Conservation (phyloP, 2,888 invertebrate species). For the Limnephilus rhombicus region DNA sequence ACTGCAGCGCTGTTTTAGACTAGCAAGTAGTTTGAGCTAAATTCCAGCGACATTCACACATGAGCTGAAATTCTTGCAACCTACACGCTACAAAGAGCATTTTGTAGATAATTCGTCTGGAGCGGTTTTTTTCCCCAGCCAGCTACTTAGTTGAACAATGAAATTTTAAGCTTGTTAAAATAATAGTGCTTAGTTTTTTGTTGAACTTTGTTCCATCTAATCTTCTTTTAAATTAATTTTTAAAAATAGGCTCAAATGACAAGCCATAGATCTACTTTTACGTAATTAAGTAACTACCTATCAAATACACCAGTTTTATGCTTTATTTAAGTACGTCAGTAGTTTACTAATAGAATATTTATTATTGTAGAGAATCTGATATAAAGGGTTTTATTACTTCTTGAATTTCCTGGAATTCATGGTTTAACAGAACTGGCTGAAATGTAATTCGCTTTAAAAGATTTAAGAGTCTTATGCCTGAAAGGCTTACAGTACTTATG, state of each 20-base stretch:
- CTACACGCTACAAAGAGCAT: constrained; percentile 34
- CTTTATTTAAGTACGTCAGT: background rate
- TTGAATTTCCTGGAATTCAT: constrained; percentile 2
- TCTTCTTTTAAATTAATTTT: background rate
- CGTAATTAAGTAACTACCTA: background rate
- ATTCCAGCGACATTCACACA: constrained; percentile 49
- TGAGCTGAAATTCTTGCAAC: constrained; percentile 48
- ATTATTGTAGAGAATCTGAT: background rate
- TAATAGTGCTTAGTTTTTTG: background rate
- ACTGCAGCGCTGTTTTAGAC: constrained; percentile 45
- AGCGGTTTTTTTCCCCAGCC: constrained; percentile 16
- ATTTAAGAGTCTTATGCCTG: constrained; percentile 21
- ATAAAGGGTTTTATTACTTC: background rate
- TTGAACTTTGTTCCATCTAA: background rate
- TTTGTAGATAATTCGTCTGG: constrained; percentile 51
- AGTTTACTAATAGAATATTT: background rate
- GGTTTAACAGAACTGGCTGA: constrained; percentile 19
- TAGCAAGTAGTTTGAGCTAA: constrained; percentile 15
- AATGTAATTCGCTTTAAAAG: constrained; percentile 30
- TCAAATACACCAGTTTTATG: background rate
- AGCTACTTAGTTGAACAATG: background rate
- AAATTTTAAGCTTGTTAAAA: background rate
- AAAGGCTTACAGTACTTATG: constrained; percentile 12
- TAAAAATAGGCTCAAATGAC: background rate
- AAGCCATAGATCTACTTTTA: background rate